phyloP scores from a whole-genome alignment of 2,888 invertebrate genomes.

The Tipula confusa region DNA sequence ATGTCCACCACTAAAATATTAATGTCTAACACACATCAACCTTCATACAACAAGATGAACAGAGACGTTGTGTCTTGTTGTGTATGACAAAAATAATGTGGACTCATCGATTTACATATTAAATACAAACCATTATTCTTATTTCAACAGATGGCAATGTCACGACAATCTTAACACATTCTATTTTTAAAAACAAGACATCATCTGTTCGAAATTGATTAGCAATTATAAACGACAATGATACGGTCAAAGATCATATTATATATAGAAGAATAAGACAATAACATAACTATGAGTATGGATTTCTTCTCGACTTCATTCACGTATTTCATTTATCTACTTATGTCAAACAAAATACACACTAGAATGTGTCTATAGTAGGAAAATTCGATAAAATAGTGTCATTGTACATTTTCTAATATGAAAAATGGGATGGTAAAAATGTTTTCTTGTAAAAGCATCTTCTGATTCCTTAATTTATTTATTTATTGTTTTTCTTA shows the following conservation, averaged over 20 bases:
- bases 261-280: neutral
- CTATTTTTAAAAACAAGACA: neutral
- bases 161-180: neutral
- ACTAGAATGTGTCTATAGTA: neutral
- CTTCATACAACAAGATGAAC: too few relatives aligned
- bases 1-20: too few relatives aligned
- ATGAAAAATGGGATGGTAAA: neutral
- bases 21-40: too few relatives aligned
- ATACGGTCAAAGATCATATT: neutral
- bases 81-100: too few relatives aligned
- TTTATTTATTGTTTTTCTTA: neutral
- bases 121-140: too few relatives aligned
- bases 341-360: neutral
- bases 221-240: neutral
- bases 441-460: neutral
- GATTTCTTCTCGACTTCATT: neutral
- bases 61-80: too few relatives aligned
- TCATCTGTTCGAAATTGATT: neutral
- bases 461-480: slow-evolving; percentile 3
- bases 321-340: neutral
- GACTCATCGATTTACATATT: too few relatives aligned
- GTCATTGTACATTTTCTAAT: slow-evolving; percentile 4
- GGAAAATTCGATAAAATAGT: neutral
- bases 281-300: neutral
- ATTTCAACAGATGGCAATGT: neutral